Conservation (phyloP, 2,888 invertebrate species). For the Callyntrura sp. region DNA sequence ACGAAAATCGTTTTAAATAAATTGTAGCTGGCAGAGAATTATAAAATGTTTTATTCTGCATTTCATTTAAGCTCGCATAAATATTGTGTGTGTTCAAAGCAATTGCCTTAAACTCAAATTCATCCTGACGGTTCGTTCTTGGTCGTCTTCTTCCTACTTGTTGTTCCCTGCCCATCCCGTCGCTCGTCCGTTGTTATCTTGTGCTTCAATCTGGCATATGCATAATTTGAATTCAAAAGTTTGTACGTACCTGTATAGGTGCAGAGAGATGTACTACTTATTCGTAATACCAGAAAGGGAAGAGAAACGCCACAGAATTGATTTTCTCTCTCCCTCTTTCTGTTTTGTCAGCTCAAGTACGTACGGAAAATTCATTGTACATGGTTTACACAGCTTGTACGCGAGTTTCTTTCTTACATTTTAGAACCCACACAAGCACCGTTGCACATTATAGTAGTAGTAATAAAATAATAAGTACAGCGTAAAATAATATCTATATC, state of each 20-base stretch:
- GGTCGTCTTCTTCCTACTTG: constrained; percentile 50
- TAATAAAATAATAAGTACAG: background rate
- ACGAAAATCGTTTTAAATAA: constrained; percentile 25
- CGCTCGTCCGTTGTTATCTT: constrained; percentile 67
- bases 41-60: background rate
- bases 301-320: constrained; percentile 28
- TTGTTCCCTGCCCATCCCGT: constrained; percentile 77
- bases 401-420: background rate
- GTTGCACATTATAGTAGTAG: background rate
- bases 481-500: too few relatives aligned
- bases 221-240: constrained; percentile 77
- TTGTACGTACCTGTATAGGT: constrained; percentile 18
- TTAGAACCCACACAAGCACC: constrained; percentile 16
- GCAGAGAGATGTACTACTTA: constrained; percentile 65
- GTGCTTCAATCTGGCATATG: constrained; percentile 78
- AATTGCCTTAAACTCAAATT: constrained; percentile 37
- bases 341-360: background rate
- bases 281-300: constrained; percentile 3
- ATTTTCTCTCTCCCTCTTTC: background rate
- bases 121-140: constrained; percentile 45
- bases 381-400: too few relatives aligned
- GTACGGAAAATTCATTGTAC: background rate
- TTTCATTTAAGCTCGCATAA: background rate
- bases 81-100: background rate
- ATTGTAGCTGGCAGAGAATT: constrained; percentile 57